These are phyloP conservation scores for Periophthalmus magnuspinnatus DNA, from an alignment of 2,797 vertebrate species.

Conservation along the genomic window DNA sequence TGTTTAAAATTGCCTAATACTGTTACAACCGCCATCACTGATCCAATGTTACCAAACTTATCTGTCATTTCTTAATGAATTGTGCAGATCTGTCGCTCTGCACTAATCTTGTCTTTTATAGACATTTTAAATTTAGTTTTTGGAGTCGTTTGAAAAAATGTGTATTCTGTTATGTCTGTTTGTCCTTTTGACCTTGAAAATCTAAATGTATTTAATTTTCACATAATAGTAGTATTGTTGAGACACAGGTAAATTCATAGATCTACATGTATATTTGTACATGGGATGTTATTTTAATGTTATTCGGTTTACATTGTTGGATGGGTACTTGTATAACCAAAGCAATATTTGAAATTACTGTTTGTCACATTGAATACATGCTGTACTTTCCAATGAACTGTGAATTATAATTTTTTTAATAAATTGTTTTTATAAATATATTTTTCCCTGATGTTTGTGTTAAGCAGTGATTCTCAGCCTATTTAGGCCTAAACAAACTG, in stretches of 20 bases:
- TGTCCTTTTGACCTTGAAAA: conserved; percentile 21
- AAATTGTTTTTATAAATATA: conserved; percentile 43
- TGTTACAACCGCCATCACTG: conserved; percentile 24
- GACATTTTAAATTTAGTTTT: conserved; percentile 54
- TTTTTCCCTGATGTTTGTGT: not conserved
- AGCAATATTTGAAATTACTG: conserved; percentile 55
- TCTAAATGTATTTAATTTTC: conserved; percentile 21
- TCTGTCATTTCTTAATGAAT: conserved; percentile 49
- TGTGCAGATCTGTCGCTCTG: conserved; percentile 53
- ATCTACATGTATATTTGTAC: conserved; percentile 10
- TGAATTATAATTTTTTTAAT: conserved; percentile 74
- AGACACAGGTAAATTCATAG: conserved; percentile 15
- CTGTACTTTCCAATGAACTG: conserved; percentile 70
- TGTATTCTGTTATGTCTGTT: conserved; percentile 32
- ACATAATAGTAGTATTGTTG: conserved; percentile 11
- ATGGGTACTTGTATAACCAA: conserved; percentile 64
- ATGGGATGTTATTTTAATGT: conserved; percentile 15
- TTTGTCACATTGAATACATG: conserved; percentile 53
- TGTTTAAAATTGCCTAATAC: conserved; percentile 30
- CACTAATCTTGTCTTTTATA: conserved; percentile 55
- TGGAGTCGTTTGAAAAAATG: conserved; percentile 21
- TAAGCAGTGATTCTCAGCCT: not conserved
- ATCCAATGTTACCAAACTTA: conserved; percentile 48
- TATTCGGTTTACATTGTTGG: conserved; percentile 45
- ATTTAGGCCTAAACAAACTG: too few species aligned